Evolutionary conservation across 2,797 vertebrate species (phyloP).

Genomic region (Hemibagrus guttatus): DNA sequence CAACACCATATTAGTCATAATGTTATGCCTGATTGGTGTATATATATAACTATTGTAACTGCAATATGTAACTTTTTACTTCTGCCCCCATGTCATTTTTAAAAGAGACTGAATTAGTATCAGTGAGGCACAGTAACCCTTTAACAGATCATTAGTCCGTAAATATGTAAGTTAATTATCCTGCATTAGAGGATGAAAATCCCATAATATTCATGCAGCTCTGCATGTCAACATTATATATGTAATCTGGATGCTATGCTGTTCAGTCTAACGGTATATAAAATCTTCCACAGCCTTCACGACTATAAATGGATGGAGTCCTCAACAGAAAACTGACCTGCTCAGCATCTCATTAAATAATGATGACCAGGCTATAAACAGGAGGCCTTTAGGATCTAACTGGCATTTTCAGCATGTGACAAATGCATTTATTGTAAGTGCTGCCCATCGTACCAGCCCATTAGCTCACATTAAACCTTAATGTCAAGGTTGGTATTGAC

Average conservation of each 20-base stretch:
- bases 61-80: neutral
- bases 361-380: slow-evolving; percentile 70
- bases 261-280: slow-evolving; percentile 28
- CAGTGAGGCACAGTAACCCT: neutral
- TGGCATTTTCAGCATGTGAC: slow-evolving; percentile 59
- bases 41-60: neutral
- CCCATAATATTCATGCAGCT: neutral
- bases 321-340: slow-evolving; percentile 36
- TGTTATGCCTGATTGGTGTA: too few relatives aligned
- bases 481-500: slow-evolving; percentile 77
- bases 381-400: slow-evolving; percentile 64
- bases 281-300: neutral
- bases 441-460: slow-evolving; percentile 70
- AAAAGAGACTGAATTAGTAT: neutral
- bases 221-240: neutral
- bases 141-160: neutral
- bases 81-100: neutral
- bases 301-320: slow-evolving; percentile 36
- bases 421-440: slow-evolving; percentile 54
- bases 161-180: slow-evolving; percentile 12
- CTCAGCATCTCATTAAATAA: slow-evolving; percentile 68
- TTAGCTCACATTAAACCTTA: slow-evolving; percentile 75
- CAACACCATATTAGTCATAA: too few relatives aligned
- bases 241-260: neutral
- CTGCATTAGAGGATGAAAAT: neutral